Evolutionary conservation across 2,113 vertebrate species (phyloP), one percentile per base, ranked within the genome.

Genomic region (Istiophorus platypterus): DNA sequence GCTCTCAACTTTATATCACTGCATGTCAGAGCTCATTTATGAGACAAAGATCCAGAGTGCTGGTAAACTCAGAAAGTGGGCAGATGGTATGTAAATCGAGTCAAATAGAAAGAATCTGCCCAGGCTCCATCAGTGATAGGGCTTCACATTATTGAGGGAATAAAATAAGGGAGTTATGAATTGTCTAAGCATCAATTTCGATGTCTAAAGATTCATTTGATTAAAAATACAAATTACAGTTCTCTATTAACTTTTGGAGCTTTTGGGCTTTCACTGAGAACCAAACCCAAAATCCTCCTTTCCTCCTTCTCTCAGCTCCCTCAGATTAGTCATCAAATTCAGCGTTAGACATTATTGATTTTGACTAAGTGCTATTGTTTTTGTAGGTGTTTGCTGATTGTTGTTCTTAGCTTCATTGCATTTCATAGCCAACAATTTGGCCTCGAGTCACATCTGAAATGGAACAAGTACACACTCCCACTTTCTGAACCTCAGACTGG

Each of bases 81-180:
- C 84, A 90, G 81, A 88, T 88, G 81, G 49, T 58, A 85, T 87
- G 78, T 77, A 73, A 82, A 82, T 84, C 52, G 64, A 52, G 80
- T 69, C 83, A 86, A 84, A 85, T 42, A 73, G 54, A 62, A 80
- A 45, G 20, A 89, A 84, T 81, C 51, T 76, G 39, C 68, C 47
- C 54, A 72, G 78, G 65, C 78, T 85, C 76, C 54, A 72, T 77
- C 83, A 58, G 8, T 80, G 76, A 81, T 69, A 61, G 56, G 45
- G 39, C 41, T 11, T 41, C 86, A 71, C 81, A 85, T 89, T 72
- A 80, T 67, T 49, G 72, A 62, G 58, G 75, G 12, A 58, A 82
- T 64, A 90, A 76, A 68, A 80, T 78, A 29, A 77, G n/a, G 11
- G 41, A 24, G 58, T 26, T 57, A 72, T 84, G 65, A 88, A 84